Percentiles rank a stretch among this genome's conserved stretches.
These are phyloP conservation scores for Polyploca ridens DNA, from an alignment of 2,888 invertebrate genomes.

Conservation along the genomic window DNA sequence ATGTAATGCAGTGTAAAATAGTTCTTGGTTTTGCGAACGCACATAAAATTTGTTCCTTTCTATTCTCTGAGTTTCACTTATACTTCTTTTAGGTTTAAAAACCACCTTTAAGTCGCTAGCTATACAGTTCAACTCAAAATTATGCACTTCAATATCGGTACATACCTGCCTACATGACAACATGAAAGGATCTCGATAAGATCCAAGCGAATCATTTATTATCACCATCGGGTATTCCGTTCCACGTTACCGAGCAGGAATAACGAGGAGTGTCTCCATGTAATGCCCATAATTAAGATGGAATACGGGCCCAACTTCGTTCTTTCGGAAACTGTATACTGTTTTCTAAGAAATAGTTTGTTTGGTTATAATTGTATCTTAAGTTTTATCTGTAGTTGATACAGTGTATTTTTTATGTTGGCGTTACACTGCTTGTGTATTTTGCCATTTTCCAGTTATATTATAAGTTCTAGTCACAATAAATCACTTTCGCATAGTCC, in stretches of 20 bases:
- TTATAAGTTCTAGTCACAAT: too few relatives aligned
- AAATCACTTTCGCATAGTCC: too few relatives aligned
- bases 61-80: too few relatives aligned
- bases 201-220: conserved; percentile 30
- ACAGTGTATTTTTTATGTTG: too few relatives aligned
- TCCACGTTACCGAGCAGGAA: conserved; percentile 53
- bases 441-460: too few relatives aligned
- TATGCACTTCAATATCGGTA: neutral
- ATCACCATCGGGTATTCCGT: conserved; percentile 35
- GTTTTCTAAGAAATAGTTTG: neutral
- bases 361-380: neutral
- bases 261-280: conserved; percentile 49
- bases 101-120: too few relatives aligned
- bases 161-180: neutral
- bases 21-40: too few relatives aligned
- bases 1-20: too few relatives aligned
- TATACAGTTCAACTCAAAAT: neutral
- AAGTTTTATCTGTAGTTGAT: too few relatives aligned
- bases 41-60: too few relatives aligned
- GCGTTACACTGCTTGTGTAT: too few relatives aligned
- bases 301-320: conserved; percentile 24
- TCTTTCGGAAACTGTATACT: neutral
- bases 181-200: neutral
- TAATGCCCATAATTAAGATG: conserved; percentile 38
- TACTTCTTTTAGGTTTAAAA: neutral